Evolutionary conservation across 2,797 vertebrate species (phyloP).

Genomic region (Notoglanidium macrostoma): DNA sequence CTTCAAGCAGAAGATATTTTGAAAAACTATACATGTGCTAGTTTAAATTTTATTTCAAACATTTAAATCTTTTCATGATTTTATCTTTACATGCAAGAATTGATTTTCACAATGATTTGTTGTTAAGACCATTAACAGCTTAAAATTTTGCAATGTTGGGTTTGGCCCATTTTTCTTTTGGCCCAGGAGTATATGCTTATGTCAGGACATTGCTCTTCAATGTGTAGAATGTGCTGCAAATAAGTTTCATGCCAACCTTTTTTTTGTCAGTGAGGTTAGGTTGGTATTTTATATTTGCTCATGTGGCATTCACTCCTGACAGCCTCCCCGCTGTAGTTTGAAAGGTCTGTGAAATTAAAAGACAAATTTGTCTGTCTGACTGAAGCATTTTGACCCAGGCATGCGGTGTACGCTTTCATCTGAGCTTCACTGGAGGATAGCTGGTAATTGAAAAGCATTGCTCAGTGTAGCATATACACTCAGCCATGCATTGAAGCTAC

Average conservation of each 20-base stretch:
- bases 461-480: conserved; percentile 78
- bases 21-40: no score
- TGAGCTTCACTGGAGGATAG: conserved; percentile 51
- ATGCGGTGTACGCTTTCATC: conserved; percentile 66
- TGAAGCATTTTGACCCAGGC: conserved; percentile 74
- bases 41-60: no score
- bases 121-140: no score
- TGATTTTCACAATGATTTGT: no score
- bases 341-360: conserved; percentile 79
- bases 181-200: not conserved
- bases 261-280: not conserved
- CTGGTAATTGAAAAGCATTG: conserved; percentile 82
- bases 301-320: conserved; percentile 49
- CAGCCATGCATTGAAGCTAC: conserved; percentile 74
- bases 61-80: no score
- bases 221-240: not conserved
- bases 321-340: conserved; percentile 68
- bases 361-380: conserved; percentile 76
- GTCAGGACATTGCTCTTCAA: not conserved
- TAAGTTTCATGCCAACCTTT: not conserved
- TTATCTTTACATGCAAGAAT: no score
- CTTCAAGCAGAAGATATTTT: no score
- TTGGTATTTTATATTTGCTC: conserved; percentile 21
- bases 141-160: no score
- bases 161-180: no score